Base-by-base conservation (phyloP, 1,140 invertebrate species). In the Heterodera carotae region DNA sequence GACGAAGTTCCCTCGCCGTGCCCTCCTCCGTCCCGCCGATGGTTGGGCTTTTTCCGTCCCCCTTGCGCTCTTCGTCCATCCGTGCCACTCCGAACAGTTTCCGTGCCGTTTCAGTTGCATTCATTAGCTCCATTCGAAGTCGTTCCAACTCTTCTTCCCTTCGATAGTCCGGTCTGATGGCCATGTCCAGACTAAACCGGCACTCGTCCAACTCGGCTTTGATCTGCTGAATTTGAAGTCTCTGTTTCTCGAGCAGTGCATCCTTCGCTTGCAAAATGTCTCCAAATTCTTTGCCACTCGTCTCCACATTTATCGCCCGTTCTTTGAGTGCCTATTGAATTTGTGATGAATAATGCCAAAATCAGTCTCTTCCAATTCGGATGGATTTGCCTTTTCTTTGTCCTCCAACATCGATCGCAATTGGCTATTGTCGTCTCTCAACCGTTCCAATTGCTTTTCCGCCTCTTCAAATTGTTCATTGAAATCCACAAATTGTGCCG, bases 61-160 rank as follows among this genome's bases (percentile, higher is more conserved):
- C 27, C 18, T 76, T 75, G 76, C 27, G 29, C 29, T 33, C 10
- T 27, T 76, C 36, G 25, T 76, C 68, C 36, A 22, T 10, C 0
- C 79, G 34, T 34, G 60, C 60, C 15, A 27, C 59, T n/a, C 84
- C 86, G 69, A 85, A 87, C 25, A 85, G 69, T 43, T 77, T 70
- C 43, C 80, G 64, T n/a, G 84, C 84, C 22, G 84, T 66, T 64
- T 85, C 81, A 43, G 84, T 85, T 18, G 84, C 84, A 60, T 72
- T 68, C n/a, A 85, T 72, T n/a, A 85, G 69, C 64, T 85, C 84
- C 15, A 74, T n/a, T 22, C 84, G 83, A 5, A 85, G 79, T 39
- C 76, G 60, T 59, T 86, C 84, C 29, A 86, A 36, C 76, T 86
- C 84, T 36, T 75, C 76, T 75, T 86, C 86, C 34, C 72, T 74